Conservation (phyloP, 1,140 invertebrate genomes). For the Trichonephila clavipes region DNA sequence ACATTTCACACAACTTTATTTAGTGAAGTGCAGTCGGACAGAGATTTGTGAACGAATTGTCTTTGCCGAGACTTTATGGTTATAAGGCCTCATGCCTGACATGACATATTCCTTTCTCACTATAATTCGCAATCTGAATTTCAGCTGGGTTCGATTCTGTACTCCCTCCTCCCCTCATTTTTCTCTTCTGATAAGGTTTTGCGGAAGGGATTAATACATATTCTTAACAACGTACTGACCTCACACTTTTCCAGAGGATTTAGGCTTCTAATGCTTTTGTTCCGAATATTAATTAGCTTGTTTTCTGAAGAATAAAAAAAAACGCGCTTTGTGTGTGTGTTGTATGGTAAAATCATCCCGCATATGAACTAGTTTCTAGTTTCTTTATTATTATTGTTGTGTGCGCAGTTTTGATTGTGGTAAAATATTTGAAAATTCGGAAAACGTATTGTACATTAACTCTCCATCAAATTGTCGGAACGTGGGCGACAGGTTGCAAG, state of each 20-base stretch:
- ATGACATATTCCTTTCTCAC: not conserved
- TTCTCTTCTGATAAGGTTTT: slow-evolving; percentile 13
- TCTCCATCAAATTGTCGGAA: not conserved
- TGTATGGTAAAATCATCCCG: not conserved
- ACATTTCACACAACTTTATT: slow-evolving; percentile 44
- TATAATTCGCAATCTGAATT: slow-evolving; percentile 17
- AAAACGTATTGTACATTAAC: not conserved
- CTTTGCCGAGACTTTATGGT: not conserved
- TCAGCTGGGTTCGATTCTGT: not conserved
- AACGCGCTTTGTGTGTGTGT: too few relatives aligned
- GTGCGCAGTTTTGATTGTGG: not conserved
- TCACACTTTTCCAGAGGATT: slow-evolving; percentile 13
- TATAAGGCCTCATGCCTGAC: not conserved
- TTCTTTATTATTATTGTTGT: not conserved
- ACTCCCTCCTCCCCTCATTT: not conserved
- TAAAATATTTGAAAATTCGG: not conserved
- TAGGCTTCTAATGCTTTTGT: not conserved
- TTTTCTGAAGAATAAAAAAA: not conserved
- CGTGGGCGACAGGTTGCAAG: not conserved
- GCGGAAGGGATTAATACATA: not conserved
- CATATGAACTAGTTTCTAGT: not conserved
- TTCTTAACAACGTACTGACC: not conserved
- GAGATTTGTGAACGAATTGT: slow-evolving; percentile 58
- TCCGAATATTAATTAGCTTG: slow-evolving; percentile 7
- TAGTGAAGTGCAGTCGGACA: not conserved